Evolutionary conservation across 1,140 invertebrate genomes (phyloP).

Genomic region (Himalopsyche phryganea): DNA sequence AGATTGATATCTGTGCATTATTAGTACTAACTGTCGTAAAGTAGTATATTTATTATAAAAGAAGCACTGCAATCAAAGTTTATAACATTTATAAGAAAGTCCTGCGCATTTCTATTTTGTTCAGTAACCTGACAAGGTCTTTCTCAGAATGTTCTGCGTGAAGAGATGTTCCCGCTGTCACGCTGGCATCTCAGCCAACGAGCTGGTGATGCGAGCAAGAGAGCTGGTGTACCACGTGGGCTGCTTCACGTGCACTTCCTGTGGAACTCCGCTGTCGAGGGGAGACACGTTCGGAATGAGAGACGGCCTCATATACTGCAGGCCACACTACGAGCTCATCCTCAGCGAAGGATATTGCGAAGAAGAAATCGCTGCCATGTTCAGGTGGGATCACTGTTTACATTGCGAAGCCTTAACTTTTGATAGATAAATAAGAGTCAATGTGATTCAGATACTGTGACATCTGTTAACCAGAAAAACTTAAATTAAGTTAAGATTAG

Average conservation of each 20-base stretch:
- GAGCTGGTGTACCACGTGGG: slow-evolving; percentile 86
- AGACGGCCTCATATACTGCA: slow-evolving; percentile 72
- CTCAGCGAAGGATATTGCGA: slow-evolving; percentile 53
- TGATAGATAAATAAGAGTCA: too few relatives aligned
- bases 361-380: slow-evolving; percentile 53
- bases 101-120: too few relatives aligned
- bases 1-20: too few relatives aligned
- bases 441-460: too few relatives aligned
- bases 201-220: slow-evolving; percentile 87
- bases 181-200: slow-evolving; percentile 79
- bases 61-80: too few relatives aligned
- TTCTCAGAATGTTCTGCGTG: slow-evolving; percentile 67
- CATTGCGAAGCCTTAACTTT: too few relatives aligned
- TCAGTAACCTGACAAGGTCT: too few relatives aligned
- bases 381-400: slow-evolving; percentile 43
- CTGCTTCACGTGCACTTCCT: slow-evolving; percentile 87
- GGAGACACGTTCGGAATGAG: slow-evolving; percentile 89
- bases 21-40: too few relatives aligned
- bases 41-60: too few relatives aligned
- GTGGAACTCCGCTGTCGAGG: slow-evolving; percentile 71
- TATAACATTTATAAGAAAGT: too few relatives aligned
- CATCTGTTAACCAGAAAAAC: too few relatives aligned
- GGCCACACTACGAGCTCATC: slow-evolving; percentile 60
- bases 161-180: slow-evolving; percentile 82
- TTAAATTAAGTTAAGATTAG: too few relatives aligned